Conservation (phyloP, 2,888 invertebrate genomes). For the Clusia tigrina region DNA sequence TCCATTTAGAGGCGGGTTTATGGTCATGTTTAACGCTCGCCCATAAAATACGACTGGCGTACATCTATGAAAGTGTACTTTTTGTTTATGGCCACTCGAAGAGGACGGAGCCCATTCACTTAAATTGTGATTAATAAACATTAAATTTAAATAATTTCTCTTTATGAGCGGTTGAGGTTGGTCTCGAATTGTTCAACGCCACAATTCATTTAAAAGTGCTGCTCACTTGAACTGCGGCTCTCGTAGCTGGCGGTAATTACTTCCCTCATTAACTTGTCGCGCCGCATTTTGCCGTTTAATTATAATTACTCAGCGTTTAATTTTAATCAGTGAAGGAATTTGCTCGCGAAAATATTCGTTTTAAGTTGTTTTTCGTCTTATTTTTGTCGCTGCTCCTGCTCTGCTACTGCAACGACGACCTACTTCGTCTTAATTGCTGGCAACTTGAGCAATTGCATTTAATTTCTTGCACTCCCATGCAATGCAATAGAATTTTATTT, state of each 20-base stretch:
- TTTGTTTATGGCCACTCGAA: background rate
- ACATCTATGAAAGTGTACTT: background rate
- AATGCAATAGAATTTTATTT: slow-evolving; percentile 50
- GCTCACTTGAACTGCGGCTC: background rate
- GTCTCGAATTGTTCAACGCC: too few species aligned
- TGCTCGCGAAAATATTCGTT: too few species aligned
- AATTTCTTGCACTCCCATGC: background rate
- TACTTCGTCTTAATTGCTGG: slow-evolving; percentile 25
- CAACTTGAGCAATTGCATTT: slow-evolving; percentile 12
- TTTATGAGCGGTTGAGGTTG: too few species aligned
- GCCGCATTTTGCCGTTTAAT: background rate
- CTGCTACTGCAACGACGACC: slow-evolving; percentile 26
- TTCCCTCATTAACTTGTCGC: background rate
- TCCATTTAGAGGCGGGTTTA: background rate
- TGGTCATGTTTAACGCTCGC: background rate
- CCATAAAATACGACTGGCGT: slow-evolving; percentile 1
- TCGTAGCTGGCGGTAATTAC: background rate
- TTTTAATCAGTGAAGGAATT: too few species aligned
- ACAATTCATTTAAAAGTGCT: background rate
- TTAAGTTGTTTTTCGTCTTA: too few species aligned
- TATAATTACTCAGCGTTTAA: background rate
- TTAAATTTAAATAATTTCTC: too few species aligned
- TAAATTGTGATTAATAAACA: too few species aligned
- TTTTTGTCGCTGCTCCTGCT: slow-evolving; percentile 11
- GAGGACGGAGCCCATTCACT: too few species aligned